phyloP scores from a whole-genome alignment of 2,113 vertebrate genomes.

The Poecile atricapillus region DNA sequence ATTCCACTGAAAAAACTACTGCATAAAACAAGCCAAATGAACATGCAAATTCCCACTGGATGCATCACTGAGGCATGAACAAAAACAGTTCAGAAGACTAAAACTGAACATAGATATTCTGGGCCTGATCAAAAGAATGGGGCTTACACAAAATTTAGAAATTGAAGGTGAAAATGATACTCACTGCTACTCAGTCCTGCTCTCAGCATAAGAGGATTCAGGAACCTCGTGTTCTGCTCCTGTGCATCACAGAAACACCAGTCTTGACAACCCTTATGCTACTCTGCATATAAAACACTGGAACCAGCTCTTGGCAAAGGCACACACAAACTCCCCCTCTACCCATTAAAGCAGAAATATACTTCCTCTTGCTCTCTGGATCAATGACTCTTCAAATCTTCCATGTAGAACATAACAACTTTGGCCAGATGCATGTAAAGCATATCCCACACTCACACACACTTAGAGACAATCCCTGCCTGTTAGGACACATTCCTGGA shows the following conservation, averaged over 20 bases:
- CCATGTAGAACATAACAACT: background rate
- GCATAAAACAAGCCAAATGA: background rate
- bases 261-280: background rate
- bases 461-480: background rate
- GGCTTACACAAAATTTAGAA: background rate
- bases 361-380: background rate
- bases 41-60: background rate
- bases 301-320: background rate
- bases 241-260: background rate
- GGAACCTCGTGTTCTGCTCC: background rate
- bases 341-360: background rate
- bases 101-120: background rate
- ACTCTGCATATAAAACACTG: background rate
- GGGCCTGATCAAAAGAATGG: background rate
- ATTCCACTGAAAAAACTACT: background rate
- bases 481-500: background rate
- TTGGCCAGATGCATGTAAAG: background rate
- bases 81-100: background rate
- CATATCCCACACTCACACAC: background rate
- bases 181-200: background rate
- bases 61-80: background rate
- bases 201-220: background rate
- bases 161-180: background rate
- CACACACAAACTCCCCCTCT: background rate
- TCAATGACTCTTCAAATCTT: background rate